Conservation (phyloP, 1,140 invertebrate genomes). For the Copidosoma floridanum region DNA sequence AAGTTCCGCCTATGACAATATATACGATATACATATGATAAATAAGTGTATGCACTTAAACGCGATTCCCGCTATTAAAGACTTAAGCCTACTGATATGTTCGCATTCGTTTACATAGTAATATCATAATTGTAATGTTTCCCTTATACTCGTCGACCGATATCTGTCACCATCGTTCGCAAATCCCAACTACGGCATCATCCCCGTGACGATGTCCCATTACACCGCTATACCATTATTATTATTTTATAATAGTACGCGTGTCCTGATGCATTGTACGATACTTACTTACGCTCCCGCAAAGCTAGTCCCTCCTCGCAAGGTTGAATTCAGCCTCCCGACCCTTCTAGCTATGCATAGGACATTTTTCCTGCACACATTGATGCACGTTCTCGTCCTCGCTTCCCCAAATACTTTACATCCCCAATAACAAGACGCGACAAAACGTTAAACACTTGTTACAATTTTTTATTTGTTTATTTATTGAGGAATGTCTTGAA, state of each 20-base stretch:
- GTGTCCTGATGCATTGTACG: no score
- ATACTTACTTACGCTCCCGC: no score
- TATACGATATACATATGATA: constrained; percentile 31
- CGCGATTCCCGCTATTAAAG: constrained; percentile 39
- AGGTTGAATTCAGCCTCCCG: not conserved
- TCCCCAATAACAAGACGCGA: constrained; percentile 46
- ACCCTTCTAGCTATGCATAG: constrained; percentile 32
- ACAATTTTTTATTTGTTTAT: no score
- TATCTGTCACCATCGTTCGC: constrained; percentile 31
- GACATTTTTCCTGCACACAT: constrained; percentile 44
- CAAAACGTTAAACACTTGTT: constrained; percentile 55
- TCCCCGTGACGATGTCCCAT: no score
- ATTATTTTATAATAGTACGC: no score
- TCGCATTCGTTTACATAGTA: constrained; percentile 46
- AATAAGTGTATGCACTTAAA: constrained; percentile 29
- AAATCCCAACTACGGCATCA: constrained; percentile 53
- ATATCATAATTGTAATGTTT: constrained; percentile 26
- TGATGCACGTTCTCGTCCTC: constrained; percentile 15
- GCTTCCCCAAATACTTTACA: not conserved
- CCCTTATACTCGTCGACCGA: not conserved
- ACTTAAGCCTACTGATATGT: constrained; percentile 54
- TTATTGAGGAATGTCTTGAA: no score
- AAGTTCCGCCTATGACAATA: constrained; percentile 18
- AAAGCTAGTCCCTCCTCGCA: constrained; percentile 4
- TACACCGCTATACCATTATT: no score